phyloP scores from a whole-genome alignment of 2,797 vertebrate genomes.

The Halcyon smyrnensis region DNA sequence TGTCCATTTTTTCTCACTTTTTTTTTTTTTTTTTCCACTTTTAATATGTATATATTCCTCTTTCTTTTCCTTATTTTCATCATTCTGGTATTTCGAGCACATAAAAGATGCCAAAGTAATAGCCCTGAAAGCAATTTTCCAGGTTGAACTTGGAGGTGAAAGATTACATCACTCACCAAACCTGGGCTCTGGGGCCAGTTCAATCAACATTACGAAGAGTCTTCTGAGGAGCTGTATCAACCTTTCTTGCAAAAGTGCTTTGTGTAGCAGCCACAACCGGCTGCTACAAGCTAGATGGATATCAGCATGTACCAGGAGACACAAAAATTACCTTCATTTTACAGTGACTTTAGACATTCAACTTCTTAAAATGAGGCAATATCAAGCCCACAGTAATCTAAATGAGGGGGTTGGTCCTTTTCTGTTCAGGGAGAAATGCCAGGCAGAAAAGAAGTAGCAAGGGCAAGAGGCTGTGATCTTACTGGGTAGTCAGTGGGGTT shows the following conservation, averaged over 20 bases:
- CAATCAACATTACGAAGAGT: not conserved
- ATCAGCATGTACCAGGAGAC: not conserved
- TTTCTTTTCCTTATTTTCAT: slow-evolving; percentile 33
- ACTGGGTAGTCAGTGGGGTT: not conserved
- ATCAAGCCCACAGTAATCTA: not conserved
- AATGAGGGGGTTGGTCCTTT: accelerated
- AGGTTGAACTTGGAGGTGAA: slow-evolving; percentile 33
- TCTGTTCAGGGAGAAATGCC: not conserved
- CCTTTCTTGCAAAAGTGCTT: not conserved
- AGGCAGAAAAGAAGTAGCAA: not conserved
- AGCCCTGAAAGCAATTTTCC: slow-evolving; percentile 43
- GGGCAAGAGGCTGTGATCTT: not conserved
- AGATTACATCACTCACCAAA: slow-evolving; percentile 41
- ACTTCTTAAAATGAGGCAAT: accelerated
- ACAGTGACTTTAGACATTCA: not conserved
- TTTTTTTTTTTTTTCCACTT: not conserved
- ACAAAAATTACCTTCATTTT: not conserved
- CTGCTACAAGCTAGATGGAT: not conserved
- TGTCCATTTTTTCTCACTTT: not conserved
- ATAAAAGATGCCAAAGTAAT: slow-evolving; percentile 29
- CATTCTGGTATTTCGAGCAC: slow-evolving; percentile 29
- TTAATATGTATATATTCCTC: not conserved
- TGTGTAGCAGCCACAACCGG: not conserved
- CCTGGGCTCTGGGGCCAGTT: not conserved
- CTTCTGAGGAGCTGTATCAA: not conserved